Percentiles rank a stretch among this genome's conserved stretches.
These are phyloP conservation scores for Therioaphis trifolii DNA, from an alignment of 2,888 invertebrate species.

Conservation along the genomic window DNA sequence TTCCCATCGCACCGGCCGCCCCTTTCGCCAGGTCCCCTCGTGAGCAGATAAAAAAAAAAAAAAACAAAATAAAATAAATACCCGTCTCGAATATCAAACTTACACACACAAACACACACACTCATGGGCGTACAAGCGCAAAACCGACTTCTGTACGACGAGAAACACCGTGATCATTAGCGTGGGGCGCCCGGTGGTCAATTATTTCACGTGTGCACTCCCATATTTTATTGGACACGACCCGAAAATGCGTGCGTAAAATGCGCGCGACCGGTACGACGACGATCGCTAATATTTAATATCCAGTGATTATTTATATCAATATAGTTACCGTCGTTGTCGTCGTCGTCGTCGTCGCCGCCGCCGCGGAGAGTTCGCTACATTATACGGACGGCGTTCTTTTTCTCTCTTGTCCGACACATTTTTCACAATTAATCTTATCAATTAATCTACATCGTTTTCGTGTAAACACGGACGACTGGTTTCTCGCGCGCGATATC, in stretches of 20 bases:
- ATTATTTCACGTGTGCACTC: background rate
- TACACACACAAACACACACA: background rate
- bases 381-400: too few relatives aligned
- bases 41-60: background rate
- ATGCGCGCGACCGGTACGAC: background rate
- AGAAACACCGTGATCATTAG: background rate
- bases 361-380: too few relatives aligned
- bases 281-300: background rate
- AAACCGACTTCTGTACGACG: background rate
- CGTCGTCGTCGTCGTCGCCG: too few relatives aligned
- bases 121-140: background rate
- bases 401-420: too few relatives aligned
- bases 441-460: too few relatives aligned
- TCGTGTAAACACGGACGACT: too few relatives aligned
- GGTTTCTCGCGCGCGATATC: too few relatives aligned
- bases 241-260: background rate
- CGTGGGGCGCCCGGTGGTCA: background rate
- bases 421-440: too few relatives aligned
- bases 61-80: background rate
- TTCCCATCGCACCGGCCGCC: conserved; percentile 2
- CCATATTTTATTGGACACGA: background rate
- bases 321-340: too few relatives aligned
- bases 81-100: background rate
- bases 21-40: background rate
- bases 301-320: background rate